Conservation (phyloP, 2,797 vertebrate species). For the Epinephelus awoara region DNA sequence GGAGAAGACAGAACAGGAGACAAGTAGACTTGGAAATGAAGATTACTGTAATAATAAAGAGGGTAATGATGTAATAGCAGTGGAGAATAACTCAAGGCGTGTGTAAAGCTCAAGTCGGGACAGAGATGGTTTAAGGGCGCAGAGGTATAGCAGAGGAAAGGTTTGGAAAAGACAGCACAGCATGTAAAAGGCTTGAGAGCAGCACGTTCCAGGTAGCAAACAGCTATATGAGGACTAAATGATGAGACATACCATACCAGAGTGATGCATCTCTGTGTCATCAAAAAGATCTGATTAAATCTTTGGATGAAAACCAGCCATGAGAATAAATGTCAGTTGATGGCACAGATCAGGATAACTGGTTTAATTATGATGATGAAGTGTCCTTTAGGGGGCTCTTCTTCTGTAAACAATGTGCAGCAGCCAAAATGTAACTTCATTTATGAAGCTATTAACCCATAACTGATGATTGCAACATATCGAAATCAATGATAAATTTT, state of each 20-base stretch:
- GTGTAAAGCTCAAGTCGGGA: not conserved
- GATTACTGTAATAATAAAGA: not conserved
- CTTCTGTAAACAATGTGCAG: not conserved
- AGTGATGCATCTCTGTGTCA: not conserved
- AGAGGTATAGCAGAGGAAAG: constrained; percentile 31
- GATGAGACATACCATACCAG: constrained; percentile 1
- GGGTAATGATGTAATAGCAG: constrained; percentile 6
- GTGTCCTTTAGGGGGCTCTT: not conserved
- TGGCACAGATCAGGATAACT: not conserved
- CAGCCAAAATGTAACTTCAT: not conserved
- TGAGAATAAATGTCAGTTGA: not conserved
- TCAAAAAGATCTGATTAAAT: not conserved
- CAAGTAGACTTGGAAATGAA: constrained; percentile 11
- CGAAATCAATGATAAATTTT: not conserved
- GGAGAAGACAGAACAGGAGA: constrained; percentile 28
- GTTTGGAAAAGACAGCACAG: constrained; percentile 22
- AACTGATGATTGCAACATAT: not conserved
- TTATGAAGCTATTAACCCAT: not conserved
- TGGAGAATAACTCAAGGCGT: not conserved
- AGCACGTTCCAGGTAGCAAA: not conserved
- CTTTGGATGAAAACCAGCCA: not conserved
- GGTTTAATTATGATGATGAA: not conserved
- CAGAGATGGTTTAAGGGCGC: constrained; percentile 10
- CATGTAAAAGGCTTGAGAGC: not conserved
- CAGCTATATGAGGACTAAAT: not conserved